Evolutionary conservation across 2,113 vertebrate genomes (phyloP).

Genomic region (Zapornia atra): DNA sequence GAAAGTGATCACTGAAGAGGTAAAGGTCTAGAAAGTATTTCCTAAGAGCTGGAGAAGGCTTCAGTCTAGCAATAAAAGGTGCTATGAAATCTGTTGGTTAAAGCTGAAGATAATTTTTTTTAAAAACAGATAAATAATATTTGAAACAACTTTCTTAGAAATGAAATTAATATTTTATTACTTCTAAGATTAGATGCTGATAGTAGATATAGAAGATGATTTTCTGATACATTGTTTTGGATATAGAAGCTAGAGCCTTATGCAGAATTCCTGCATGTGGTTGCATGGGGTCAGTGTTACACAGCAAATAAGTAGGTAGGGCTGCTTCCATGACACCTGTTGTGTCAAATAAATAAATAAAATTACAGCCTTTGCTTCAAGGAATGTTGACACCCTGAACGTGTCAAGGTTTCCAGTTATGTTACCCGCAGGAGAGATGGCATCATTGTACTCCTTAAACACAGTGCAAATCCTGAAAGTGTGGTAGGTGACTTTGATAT

Average conservation of each 20-base stretch:
- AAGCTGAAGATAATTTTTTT: not conserved
- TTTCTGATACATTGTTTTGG: not conserved
- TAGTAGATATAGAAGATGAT: not conserved
- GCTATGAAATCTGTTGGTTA: not conserved
- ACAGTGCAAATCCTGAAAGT: not conserved
- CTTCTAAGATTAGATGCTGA: not conserved
- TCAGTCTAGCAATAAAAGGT: not conserved
- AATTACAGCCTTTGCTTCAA: fast-evolving
- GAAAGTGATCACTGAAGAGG: not conserved
- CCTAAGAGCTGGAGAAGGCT: not conserved
- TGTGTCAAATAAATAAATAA: not conserved
- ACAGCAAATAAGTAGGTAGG: not conserved
- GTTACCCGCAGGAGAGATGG: not conserved
- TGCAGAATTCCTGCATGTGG: not conserved
- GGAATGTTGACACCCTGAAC: not conserved
- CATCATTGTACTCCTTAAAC: not conserved
- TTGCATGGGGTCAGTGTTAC: not conserved
- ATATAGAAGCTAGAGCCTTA: not conserved
- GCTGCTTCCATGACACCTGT: not conserved
- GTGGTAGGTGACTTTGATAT: not conserved
- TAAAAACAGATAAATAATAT: not conserved
- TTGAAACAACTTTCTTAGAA: not conserved
- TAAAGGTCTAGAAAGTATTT: not conserved
- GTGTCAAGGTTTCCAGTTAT: not conserved
- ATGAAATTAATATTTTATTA: not conserved